A percentile compares a stretch with the other conserved stretches of the same genome.
Evolutionary conservation across 2,888 invertebrate genomes (phyloP).

Genomic region (Chrysomela aeneicollis): DNA sequence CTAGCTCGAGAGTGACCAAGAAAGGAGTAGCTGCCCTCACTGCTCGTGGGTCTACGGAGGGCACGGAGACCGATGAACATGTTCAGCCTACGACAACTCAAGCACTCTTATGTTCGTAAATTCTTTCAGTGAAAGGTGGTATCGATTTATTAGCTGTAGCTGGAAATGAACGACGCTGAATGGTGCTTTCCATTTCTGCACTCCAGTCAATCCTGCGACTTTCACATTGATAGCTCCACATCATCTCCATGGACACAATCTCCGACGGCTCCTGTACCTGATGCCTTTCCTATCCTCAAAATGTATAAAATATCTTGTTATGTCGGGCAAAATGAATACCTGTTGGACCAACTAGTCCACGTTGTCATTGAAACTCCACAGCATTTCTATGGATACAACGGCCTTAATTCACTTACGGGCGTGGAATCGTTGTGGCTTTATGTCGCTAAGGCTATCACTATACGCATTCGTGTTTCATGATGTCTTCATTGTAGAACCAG

Average conservation of each 20-base stretch:
- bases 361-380: slow-evolving; percentile 77
- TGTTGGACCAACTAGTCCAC: slow-evolving; percentile 82
- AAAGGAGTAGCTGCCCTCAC: slow-evolving; percentile 85
- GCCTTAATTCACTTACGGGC: slow-evolving; percentile 77
- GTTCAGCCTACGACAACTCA: slow-evolving; percentile 87
- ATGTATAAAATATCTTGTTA: slow-evolving; percentile 84
- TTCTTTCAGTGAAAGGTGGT: slow-evolving; percentile 54
- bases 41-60: slow-evolving; percentile 71
- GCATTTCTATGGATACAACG: slow-evolving; percentile 71
- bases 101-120: slow-evolving; percentile 59
- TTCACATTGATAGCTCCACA: slow-evolving; percentile 73
- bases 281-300: slow-evolving; percentile 85
- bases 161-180: slow-evolving; percentile 74
- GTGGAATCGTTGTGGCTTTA: too few species aligned
- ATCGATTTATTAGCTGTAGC: slow-evolving; percentile 67
- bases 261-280: slow-evolving; percentile 80
- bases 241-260: slow-evolving; percentile 90
- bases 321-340: slow-evolving; percentile 76
- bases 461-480: too few species aligned
- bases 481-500: too few species aligned
- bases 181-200: slow-evolving; percentile 87
- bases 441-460: too few species aligned
- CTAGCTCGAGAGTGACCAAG: slow-evolving; percentile 63
- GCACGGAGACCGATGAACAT: slow-evolving; percentile 51
- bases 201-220: slow-evolving; percentile 71